phyloP scores from a whole-genome alignment of 2,888 invertebrate species.

The Barypeithes pellucidus region DNA sequence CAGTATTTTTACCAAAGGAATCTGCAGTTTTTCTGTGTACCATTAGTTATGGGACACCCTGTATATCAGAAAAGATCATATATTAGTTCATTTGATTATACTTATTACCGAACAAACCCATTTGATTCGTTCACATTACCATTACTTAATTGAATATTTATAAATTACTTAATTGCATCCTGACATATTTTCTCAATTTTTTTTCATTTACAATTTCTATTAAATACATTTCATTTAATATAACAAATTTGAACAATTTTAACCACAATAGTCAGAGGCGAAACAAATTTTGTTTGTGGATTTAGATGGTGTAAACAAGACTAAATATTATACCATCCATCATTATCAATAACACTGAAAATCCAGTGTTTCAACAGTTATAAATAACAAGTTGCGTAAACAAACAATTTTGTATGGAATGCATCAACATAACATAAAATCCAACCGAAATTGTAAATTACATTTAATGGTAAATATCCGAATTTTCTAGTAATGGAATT shows the following conservation, averaged over 20 bases:
- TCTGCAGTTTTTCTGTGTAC: too few species aligned
- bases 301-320: conserved; percentile 23
- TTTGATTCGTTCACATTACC: too few species aligned
- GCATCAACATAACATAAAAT: conserved; percentile 26
- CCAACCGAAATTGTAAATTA: conserved; percentile 25
- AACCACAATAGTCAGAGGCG: background rate
- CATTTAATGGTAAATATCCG: conserved; percentile 23
- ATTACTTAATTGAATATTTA: too few species aligned
- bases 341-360: conserved; percentile 14
- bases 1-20: too few species aligned
- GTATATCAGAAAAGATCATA: too few species aligned
- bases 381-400: conserved; percentile 21
- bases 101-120: too few species aligned
- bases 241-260: background rate
- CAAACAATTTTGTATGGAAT: conserved; percentile 26
- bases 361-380: conserved; percentile 9
- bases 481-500: conserved; percentile 25
- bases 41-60: too few species aligned
- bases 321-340: background rate
- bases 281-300: background rate
- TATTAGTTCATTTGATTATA: too few species aligned
- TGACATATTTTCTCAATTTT: too few species aligned
- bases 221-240: too few species aligned
- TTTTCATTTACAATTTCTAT: too few species aligned
- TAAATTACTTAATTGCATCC: too few species aligned